Base-by-base conservation (phyloP, 2,113 vertebrate genomes). In the Formicarius rufipectus region DNA sequence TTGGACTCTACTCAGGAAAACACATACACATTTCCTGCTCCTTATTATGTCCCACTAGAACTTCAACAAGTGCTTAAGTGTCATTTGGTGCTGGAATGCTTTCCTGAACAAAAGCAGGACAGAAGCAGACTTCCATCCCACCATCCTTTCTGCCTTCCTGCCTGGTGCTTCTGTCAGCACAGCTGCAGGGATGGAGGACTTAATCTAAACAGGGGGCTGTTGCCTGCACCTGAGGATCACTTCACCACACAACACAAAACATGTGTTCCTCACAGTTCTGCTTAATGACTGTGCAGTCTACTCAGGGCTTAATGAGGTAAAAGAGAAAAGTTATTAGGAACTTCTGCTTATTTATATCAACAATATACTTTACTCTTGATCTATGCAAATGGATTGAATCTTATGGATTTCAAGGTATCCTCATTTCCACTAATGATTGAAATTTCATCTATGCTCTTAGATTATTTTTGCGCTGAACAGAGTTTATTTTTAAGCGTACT, bases 231-330 rank as follows among this genome's bases (percentile, higher is more conserved):
- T 94, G 91, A 90, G 93, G 59, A 78, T 84, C 47, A 30, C 82
- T 64, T 10, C 10, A 75, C 33, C 87, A 80, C 72, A 42, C 83
- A 79, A 27, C 49, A 74, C 56, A 79, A 86, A 96, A 93, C 90
- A 75, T 9, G 22, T 55, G 82, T 96, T 94, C 77, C 77, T 59
- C 73, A 85, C 67, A 27, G 77, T 75, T 91, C 93, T 95, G 62
- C 84, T 81, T 79, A 80, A 92, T 90, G 83, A 64, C 37, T 23
- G 37, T 87, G 53, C 79, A 92, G 83, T 92, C 94, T 91, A 27
- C 93, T 93, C 93, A 77, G 79, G 62, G 55, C 49, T 96, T 93
- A 96, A 97, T 93, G 94, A 97, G 69, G 62, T 88, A 87, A 96
- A 97, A 95, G 80, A 80, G 42, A 84, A 96, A 97, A 97, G 22